Percentiles rank a stretch among this genome's conserved stretches.
phyloP scores from a whole-genome alignment of 2,113 vertebrate species.

The Otolemur garnettii region DNA sequence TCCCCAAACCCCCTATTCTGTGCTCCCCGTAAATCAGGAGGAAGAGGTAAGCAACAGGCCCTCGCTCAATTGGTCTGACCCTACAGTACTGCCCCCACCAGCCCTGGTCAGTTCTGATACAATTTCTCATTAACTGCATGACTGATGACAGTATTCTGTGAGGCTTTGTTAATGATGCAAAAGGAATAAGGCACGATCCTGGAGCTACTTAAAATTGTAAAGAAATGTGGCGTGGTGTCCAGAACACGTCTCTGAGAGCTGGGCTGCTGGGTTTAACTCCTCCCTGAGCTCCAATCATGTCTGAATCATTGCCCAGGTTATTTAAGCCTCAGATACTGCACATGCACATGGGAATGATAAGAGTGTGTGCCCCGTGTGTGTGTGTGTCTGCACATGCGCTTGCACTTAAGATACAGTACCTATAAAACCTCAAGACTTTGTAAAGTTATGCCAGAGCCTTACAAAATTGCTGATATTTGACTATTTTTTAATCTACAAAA shows the following conservation, averaged over 20 bases:
- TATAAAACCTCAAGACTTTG: background rate
- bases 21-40: background rate
- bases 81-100: accelerated
- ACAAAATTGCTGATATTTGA: background rate
- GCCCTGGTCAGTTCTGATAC: background rate
- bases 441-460: background rate
- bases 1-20: accelerated
- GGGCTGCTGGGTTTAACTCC: background rate
- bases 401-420: background rate
- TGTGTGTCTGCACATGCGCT: background rate
- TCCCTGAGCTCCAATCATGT: background rate
- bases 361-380: background rate
- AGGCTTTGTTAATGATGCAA: background rate
- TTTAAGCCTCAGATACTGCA: background rate
- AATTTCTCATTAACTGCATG: background rate
- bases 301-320: background rate
- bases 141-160: background rate
- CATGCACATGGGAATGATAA: background rate
- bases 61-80: too few relatives aligned
- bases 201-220: background rate
- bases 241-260: background rate
- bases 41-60: accelerated
- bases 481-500: background rate
- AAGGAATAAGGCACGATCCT: background rate
- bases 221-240: background rate